A percentile compares a stretch with the other conserved stretches of the same genome.
phyloP scores from a whole-genome alignment of 2,797 vertebrate genomes.

The Protosalanx chinensis region DNA sequence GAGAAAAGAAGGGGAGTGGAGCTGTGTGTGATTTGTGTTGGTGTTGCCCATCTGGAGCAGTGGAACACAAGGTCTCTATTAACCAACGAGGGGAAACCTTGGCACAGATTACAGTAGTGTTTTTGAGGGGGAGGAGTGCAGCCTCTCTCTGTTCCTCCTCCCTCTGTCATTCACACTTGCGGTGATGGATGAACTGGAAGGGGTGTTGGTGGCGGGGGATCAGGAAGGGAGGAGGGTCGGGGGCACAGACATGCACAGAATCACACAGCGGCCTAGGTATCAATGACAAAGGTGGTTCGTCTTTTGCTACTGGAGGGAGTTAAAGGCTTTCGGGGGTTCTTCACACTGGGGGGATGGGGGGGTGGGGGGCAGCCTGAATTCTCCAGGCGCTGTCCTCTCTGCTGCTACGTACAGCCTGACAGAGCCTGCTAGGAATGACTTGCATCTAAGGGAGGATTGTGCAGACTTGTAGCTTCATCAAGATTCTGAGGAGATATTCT shows the following conservation, averaged over 20 bases:
- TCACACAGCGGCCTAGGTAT: constrained; percentile 63
- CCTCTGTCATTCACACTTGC: constrained; percentile 68
- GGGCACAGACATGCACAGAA: constrained; percentile 63
- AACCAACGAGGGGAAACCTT: constrained; percentile 54
- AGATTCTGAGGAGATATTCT: constrained; percentile 56
- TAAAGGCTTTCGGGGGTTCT: constrained; percentile 28
- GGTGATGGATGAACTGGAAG: constrained; percentile 72
- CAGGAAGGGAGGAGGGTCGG: constrained; percentile 14
- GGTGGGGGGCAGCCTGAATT: too few species aligned
- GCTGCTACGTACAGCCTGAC: constrained; percentile 40
- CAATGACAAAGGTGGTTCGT: constrained; percentile 55
- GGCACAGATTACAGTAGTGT: constrained; percentile 68
- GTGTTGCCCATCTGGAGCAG: constrained; percentile 67
- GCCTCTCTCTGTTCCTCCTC: constrained; percentile 20
- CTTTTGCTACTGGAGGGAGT: constrained; percentile 7
- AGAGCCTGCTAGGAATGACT: constrained; percentile 56
- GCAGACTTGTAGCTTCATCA: constrained; percentile 55
- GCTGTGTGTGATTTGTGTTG: constrained; percentile 49
- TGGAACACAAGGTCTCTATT: constrained; percentile 70
- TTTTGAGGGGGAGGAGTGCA: constrained; percentile 19
- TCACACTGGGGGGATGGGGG: constrained; percentile 19
- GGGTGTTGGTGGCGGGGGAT: constrained; percentile 38
- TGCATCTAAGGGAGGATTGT: constrained; percentile 46
- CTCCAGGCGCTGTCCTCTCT: constrained; percentile 16
- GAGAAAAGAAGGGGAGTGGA: constrained; percentile 16